Conservation (phyloP, 2,888 invertebrate species). For the Caenorhabditis macrosperma region DNA sequence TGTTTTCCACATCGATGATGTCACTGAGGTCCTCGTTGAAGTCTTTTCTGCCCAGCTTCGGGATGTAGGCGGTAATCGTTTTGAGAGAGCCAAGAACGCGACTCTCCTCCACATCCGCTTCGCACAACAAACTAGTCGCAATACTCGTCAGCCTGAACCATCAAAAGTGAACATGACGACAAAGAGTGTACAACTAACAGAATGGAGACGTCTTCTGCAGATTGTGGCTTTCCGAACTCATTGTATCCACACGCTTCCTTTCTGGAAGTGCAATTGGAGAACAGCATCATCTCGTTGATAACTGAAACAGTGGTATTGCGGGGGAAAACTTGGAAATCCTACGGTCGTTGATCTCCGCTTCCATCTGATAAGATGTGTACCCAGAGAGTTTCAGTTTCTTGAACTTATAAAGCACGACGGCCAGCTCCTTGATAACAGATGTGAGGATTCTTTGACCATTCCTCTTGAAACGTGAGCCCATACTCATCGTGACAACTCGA, state of each 20-base stretch:
- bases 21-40: slow-evolving; percentile 60
- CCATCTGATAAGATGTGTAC: slow-evolving; percentile 29
- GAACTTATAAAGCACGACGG: slow-evolving; percentile 65
- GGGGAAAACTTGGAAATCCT: not conserved
- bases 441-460: slow-evolving; percentile 57
- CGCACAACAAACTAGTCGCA: slow-evolving; percentile 74
- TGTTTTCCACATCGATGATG: slow-evolving; percentile 60
- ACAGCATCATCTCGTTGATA: slow-evolving; percentile 67
- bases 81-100: slow-evolving; percentile 71
- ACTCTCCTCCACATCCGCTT: slow-evolving; percentile 71
- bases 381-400: slow-evolving; percentile 40
- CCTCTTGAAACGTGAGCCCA: slow-evolving; percentile 35
- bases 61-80: slow-evolving; percentile 49
- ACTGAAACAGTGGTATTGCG: slow-evolving; percentile 52
- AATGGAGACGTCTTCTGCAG: slow-evolving; percentile 56
- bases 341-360: slow-evolving; percentile 51
- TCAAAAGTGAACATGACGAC: not conserved
- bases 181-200: slow-evolving; percentile 47
- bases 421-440: slow-evolving; percentile 64
- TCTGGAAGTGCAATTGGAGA: slow-evolving; percentile 71
- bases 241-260: slow-evolving; percentile 72
- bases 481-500: slow-evolving; percentile 4
- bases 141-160: slow-evolving; percentile 69
- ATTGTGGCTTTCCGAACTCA: slow-evolving; percentile 68
- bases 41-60: slow-evolving; percentile 38